phyloP scores from a whole-genome alignment of 2,113 vertebrate species.

The Speoplatyrhinus poulsoni region DNA sequence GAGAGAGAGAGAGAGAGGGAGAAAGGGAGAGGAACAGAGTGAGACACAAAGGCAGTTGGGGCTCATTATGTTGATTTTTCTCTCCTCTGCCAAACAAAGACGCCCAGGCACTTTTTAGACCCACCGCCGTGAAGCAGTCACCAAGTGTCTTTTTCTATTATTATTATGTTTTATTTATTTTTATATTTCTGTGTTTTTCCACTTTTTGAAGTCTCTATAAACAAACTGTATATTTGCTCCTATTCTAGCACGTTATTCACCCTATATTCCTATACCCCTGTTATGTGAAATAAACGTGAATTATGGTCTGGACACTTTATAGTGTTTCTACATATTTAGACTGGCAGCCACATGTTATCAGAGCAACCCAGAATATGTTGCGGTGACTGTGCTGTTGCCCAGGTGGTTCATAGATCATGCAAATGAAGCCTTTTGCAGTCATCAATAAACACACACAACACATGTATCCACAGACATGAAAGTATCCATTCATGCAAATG shows the following conservation, averaged over 20 bases:
- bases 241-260: background rate
- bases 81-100: conserved; percentile 70
- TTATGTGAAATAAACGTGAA: conserved; percentile 29
- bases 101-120: conserved; percentile 58
- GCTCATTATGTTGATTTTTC: conserved; percentile 75
- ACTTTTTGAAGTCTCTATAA: too few species aligned
- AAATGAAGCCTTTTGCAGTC: background rate
- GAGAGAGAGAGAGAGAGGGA: conserved; percentile 48
- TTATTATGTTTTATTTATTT: too few species aligned
- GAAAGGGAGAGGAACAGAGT: conserved; percentile 41
- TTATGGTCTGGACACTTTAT: conserved; percentile 25
- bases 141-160: conserved; percentile 26
- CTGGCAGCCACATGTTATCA: background rate
- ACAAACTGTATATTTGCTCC: conserved; percentile 17
- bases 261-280: conserved; percentile 28
- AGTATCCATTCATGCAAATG: background rate
- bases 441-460: conserved; percentile 1
- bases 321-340: background rate
- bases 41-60: conserved; percentile 71
- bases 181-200: too few species aligned
- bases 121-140: conserved; percentile 54
- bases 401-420: background rate
- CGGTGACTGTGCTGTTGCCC: background rate
- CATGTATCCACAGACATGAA: background rate
- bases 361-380: background rate